Conservation (phyloP, 2,113 vertebrate genomes). For the Podocnemis expansa region DNA sequence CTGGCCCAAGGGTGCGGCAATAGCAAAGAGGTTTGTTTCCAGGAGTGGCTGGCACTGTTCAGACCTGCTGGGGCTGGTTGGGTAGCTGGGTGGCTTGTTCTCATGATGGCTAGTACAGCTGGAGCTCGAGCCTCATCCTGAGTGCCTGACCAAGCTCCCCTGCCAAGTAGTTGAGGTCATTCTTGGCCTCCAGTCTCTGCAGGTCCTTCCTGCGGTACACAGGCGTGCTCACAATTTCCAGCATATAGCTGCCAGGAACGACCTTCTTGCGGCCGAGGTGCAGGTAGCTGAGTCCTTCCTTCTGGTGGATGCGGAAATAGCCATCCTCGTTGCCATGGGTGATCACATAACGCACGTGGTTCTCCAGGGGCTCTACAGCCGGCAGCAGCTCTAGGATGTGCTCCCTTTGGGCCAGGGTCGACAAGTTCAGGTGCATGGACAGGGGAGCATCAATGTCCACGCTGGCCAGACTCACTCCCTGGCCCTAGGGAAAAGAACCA, state of each 20-base stretch:
- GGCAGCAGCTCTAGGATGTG: slow-evolving; percentile 90
- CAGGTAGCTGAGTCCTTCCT: slow-evolving; percentile 86
- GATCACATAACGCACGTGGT: slow-evolving; percentile 85
- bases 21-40: slow-evolving; percentile 48
- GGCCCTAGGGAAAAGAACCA: slow-evolving; percentile 51
- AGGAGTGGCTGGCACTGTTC: slow-evolving; percentile 12
- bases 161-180: slow-evolving; percentile 86
- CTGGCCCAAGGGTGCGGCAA: slow-evolving; percentile 31
- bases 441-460: slow-evolving; percentile 86
- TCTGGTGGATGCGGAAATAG: slow-evolving; percentile 87
- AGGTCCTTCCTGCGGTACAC: slow-evolving; percentile 81
- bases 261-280: slow-evolving; percentile 82
- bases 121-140: slow-evolving; percentile 89
- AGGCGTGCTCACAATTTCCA: slow-evolving; percentile 87
- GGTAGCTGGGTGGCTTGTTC: neutral
- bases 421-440: slow-evolving; percentile 84
- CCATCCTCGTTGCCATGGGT: slow-evolving; percentile 82
- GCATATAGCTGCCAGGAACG: slow-evolving; percentile 81
- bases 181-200: slow-evolving; percentile 82
- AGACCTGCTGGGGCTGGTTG: slow-evolving; percentile 10
- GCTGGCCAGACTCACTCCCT: slow-evolving; percentile 84
- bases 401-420: slow-evolving; percentile 80
- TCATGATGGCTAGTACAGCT: slow-evolving; percentile 83
- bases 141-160: slow-evolving; percentile 86
- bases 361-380: slow-evolving; percentile 84